Conservation (phyloP, 2,113 vertebrate genomes). For the Macrotus californicus region DNA sequence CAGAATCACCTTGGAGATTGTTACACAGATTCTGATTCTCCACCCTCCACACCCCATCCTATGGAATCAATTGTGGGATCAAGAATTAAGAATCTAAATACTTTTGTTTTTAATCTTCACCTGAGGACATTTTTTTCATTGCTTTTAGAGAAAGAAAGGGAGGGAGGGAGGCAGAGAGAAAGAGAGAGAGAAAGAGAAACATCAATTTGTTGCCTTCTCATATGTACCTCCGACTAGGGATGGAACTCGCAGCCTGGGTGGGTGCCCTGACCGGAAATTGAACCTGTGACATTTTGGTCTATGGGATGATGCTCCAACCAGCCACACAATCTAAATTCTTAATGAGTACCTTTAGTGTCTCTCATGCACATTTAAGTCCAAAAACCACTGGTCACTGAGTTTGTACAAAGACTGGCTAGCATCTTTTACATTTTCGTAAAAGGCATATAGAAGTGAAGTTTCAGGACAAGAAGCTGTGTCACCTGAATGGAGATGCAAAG, state of each 20-base stretch:
- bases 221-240: no score
- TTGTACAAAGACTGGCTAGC: background rate
- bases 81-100: background rate
- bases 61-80: background rate
- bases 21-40: background rate
- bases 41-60: background rate
- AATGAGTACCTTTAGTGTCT: background rate
- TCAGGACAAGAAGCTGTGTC: background rate
- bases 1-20: background rate
- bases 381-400: background rate
- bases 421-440: background rate
- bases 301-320: no score
- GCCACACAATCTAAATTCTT: background rate
- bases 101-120: no score
- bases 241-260: no score
- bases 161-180: no score
- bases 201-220: no score
- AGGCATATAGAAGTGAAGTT: background rate
- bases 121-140: no score
- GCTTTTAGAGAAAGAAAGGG: no score
- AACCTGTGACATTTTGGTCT: no score
- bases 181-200: no score
- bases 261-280: no score
- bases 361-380: background rate
- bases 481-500: background rate